phyloP scores from a whole-genome alignment of 2,888 invertebrate genomes.

The Mythimna vitellina region DNA sequence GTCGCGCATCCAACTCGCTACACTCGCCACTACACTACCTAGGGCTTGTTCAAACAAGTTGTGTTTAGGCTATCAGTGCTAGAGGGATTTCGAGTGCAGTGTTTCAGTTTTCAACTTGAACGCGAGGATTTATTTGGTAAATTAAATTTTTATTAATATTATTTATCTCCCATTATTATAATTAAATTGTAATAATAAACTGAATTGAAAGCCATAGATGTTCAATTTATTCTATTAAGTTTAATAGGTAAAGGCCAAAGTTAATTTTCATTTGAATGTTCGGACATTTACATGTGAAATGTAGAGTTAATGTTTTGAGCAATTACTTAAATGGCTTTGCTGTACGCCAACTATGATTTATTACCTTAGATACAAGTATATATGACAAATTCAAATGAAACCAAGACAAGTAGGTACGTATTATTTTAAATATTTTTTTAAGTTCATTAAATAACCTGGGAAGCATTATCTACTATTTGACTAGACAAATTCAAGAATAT shows the following conservation, averaged over 20 bases:
- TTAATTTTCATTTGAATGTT: slow-evolving; percentile 9
- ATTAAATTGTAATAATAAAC: not conserved
- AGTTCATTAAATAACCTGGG: too few relatives aligned
- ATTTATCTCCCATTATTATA: not conserved
- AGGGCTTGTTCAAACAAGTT: slow-evolving; percentile 74
- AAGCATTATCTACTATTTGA: too few relatives aligned
- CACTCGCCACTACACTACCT: slow-evolving; percentile 75
- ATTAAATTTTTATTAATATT: slow-evolving; percentile 25
- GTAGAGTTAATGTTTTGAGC: slow-evolving; percentile 6
- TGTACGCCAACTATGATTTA: not conserved
- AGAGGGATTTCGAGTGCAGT: slow-evolving; percentile 69
- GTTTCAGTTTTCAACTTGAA: slow-evolving; percentile 54
- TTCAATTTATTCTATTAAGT: not conserved
- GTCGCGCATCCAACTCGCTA: slow-evolving; percentile 78
- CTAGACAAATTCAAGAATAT: too few relatives aligned
- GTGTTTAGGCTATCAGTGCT: slow-evolving; percentile 70
- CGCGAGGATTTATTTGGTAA: slow-evolving; percentile 65
- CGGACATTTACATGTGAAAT: slow-evolving; percentile 16
- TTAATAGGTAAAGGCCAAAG: slow-evolving; percentile 11
- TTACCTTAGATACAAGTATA: not conserved
- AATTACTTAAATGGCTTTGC: slow-evolving; percentile 9
- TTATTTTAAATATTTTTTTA: too few relatives aligned
- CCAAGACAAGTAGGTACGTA: too few relatives aligned
- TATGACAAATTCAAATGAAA: not conserved
- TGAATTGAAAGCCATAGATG: not conserved